These are phyloP conservation scores for Paraplagusia blochii DNA, from an alignment of 2,113 vertebrate genomes.

Conservation along the genomic window DNA sequence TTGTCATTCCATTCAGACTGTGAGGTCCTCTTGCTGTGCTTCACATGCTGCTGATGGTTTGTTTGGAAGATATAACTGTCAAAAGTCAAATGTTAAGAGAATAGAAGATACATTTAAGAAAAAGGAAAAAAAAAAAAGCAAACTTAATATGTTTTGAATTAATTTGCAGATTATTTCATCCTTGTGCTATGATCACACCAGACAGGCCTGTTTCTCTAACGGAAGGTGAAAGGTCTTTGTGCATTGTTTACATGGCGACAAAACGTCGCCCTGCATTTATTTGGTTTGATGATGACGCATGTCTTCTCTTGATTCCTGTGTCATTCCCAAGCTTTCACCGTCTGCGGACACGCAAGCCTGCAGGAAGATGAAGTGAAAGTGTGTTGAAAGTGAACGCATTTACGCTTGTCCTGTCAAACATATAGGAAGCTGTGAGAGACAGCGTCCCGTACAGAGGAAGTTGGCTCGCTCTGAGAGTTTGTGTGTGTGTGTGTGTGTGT, in stretches of 20 bases:
- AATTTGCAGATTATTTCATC: too few relatives aligned
- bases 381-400: constrained; percentile 77
- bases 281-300: not conserved
- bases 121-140: too few relatives aligned
- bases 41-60: too few relatives aligned
- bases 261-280: too few relatives aligned
- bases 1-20: constrained; percentile 6
- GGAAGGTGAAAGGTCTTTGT: too few relatives aligned
- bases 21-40: constrained; percentile 6
- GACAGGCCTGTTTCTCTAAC: too few relatives aligned
- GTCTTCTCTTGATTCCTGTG: constrained; percentile 17
- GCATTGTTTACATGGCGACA: too few relatives aligned
- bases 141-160: too few relatives aligned
- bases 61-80: too few relatives aligned
- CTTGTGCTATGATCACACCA: too few relatives aligned
- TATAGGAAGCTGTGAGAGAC: constrained; percentile 63
- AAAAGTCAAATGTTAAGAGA: too few relatives aligned
- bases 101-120: too few relatives aligned
- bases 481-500: constrained; percentile 37
- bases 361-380: constrained; percentile 76
- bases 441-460: constrained; percentile 69
- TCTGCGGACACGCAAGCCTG: constrained; percentile 1
- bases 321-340: constrained; percentile 13
- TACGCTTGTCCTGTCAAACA: constrained; percentile 47
- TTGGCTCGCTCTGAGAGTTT: constrained; percentile 40